Evolutionary conservation across 2,113 vertebrate species (phyloP).

Genomic region (human): GRCh38 chr16:18845501-18846000

Average conservation of each 20-base stretch:
- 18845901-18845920: no score
- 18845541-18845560: slow-evolving; percentile 96
- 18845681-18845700: not conserved
- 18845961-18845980: no score
- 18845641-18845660: slow-evolving; percentile 93
- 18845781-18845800: not conserved
- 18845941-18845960: no score
- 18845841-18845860: no score
- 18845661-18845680: slow-evolving; percentile 8
- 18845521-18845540: slow-evolving; percentile 98
- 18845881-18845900: no score
- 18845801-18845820: not conserved
- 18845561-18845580: slow-evolving; percentile 95
- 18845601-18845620: slow-evolving; percentile 98
- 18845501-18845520: slow-evolving; percentile 93
- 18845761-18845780: not conserved
- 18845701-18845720: slow-evolving; percentile 20
- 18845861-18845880: no score
- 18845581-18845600: slow-evolving; percentile 97
- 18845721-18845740: not conserved
- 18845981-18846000: no score
- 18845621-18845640: slow-evolving; percentile 98
- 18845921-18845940: no score
- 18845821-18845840: not conserved
- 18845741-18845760: slow-evolving; percentile 11